Base-by-base conservation (phyloP, 2,888 invertebrate species). In the Athalia cordata region DNA sequence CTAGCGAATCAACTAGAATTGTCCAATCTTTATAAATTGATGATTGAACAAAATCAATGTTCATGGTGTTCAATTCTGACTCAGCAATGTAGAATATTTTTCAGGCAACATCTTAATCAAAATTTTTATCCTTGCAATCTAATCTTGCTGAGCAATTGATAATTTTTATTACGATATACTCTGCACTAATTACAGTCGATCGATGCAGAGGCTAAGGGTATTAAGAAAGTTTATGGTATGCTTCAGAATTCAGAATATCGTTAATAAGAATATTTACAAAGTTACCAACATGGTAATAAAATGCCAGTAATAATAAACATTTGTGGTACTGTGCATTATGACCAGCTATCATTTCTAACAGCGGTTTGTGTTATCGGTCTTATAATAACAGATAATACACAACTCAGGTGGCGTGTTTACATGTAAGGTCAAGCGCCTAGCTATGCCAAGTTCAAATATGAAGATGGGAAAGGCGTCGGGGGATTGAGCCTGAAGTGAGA, bases 401-500 rank as follows among this genome's bases (percentile, higher is more conserved):
- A 67, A 50, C 45, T 13, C 13, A 50, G n/a, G 15, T 4, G 15
- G 50, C 7, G 15, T n/a, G 68, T 43, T 8, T 67, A 9, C 15
- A 47, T 67, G 15, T 13, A 11, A 29, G 5, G 15, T 8, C 6
- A 6, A 55, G n/a, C n/a, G 43, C 15, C 68, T 15, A 43, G 52
- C 7, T 29, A 3, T 55, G 13, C 11, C 13, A 3, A 68, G 15
- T 68, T 68, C 29, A 50, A 68, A 43, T 29, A 6, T 52, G 9
- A 9, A 11, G 9, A 50, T 55, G 13, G 1, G 7, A 8, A 47
- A 45, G 6, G 15, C 15, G 13, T 47, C 47, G 43, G n/a, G 47
- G 57, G 61, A 59, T 72, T 61, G 45, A 57, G 59, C 8, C 49
- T 72, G 72, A 59, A 72, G 72, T 57, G 59, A 72, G 61, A 61